Percentiles rank a stretch among this genome's conserved stretches.
Evolutionary conservation across 1,140 invertebrate genomes (phyloP).

Genomic region (Drosophila ananassae): DNA sequence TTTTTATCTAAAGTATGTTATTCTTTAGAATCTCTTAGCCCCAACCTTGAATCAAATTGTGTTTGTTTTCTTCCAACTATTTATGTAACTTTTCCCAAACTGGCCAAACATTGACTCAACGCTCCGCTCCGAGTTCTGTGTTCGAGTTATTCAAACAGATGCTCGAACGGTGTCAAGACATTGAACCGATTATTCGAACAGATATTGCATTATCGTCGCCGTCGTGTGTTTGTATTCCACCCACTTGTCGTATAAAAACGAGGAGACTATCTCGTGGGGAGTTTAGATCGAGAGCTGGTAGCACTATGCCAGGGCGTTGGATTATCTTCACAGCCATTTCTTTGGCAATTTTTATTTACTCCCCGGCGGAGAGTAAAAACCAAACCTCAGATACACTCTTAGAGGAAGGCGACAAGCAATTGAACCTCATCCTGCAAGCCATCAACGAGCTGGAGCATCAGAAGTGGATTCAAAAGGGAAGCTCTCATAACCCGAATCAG

Average conservation of each 20-base stretch:
- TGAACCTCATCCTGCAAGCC: constrained; percentile 27
- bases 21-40: background rate
- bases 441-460: constrained; percentile 55
- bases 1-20: background rate
- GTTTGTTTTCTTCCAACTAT: constrained; percentile 11
- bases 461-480: background rate
- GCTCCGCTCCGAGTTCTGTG: background rate
- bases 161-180: constrained; percentile 48
- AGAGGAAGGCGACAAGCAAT: constrained; percentile 8
- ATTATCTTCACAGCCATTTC: background rate
- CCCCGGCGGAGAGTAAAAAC: background rate
- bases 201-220: constrained; percentile 4
- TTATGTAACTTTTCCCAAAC: background rate
- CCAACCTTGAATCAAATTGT: background rate
- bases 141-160: constrained; percentile 18
- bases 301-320: constrained; percentile 21
- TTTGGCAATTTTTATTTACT: background rate
- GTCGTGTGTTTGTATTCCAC: background rate
- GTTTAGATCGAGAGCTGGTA: constrained; percentile 4
- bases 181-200: constrained; percentile 20
- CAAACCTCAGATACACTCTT: background rate
- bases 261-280: background rate
- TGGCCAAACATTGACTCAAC: constrained; percentile 17
- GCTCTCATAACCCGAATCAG: background rate
- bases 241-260: constrained; percentile 20